phyloP scores from a whole-genome alignment of 2,888 invertebrate species.

The Clunio marinus region DNA sequence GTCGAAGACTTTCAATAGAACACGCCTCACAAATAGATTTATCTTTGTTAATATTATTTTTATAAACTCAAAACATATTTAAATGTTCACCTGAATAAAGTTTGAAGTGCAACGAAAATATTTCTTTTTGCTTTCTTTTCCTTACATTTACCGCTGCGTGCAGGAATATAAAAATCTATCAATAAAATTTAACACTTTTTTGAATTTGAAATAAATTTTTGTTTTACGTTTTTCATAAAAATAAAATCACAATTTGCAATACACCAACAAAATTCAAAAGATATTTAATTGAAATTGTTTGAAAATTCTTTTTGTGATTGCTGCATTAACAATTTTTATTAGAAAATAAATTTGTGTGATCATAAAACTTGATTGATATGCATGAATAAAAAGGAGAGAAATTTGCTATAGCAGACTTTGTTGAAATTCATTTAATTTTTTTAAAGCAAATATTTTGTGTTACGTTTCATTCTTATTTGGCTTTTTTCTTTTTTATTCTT shows the following conservation, averaged over 20 bases:
- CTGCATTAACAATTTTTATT: background rate
- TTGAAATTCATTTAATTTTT: background rate
- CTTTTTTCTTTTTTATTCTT: no score
- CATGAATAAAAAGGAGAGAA: slow-evolving; percentile 14
- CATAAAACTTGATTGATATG: slow-evolving; percentile 11
- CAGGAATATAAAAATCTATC: no score
- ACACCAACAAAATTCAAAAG: background rate
- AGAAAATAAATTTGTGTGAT: no score
- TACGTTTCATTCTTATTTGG: no score
- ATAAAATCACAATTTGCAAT: background rate
- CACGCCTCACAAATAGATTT: slow-evolving; percentile 31
- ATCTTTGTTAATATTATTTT: slow-evolving; percentile 16
- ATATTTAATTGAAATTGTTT: no score
- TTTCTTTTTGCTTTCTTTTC: no score
- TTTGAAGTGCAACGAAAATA: no score
- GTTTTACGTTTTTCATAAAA: no score
- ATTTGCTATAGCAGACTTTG: no score
- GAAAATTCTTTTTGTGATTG: background rate
- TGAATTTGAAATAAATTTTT: background rate
- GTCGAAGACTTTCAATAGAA: slow-evolving; percentile 32
- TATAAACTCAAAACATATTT: background rate
- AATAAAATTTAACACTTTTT: no score
- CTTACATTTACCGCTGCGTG: no score
- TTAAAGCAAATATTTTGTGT: slow-evolving; percentile 12
- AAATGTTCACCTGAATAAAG: no score